phyloP scores from a whole-genome alignment of 1,140 invertebrate genomes.

The Saxidomus purpurata region DNA sequence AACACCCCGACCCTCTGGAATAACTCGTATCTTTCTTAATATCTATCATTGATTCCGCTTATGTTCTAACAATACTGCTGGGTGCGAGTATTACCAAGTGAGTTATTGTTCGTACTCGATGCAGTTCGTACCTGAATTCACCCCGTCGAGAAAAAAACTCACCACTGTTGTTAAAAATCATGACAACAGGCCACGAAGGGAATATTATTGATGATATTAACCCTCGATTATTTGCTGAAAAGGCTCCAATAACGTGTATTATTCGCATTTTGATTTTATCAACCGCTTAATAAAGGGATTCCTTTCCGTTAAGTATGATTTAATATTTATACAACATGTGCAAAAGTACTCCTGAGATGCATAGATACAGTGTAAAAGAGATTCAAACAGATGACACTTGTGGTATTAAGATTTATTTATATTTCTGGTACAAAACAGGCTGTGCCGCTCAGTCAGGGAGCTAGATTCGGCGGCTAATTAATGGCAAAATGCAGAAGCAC shows the following conservation, averaged over 20 bases:
- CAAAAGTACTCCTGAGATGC: not conserved
- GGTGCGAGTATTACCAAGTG: not conserved
- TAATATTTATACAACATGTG: conserved; percentile 36
- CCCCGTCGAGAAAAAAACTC: not conserved
- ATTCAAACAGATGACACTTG: conserved; percentile 1
- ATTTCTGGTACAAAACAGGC: not conserved
- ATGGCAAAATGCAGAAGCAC: not conserved
- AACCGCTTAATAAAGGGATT: conserved; percentile 15
- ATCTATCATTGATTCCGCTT: conserved; percentile 3
- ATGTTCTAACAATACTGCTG: not conserved
- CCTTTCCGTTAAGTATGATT: conserved; percentile 3
- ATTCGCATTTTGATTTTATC: conserved; percentile 49
- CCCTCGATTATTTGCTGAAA: conserved; percentile 31
- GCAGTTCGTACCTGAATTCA: not conserved
- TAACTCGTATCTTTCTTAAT: not conserved
- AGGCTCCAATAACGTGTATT: conserved; percentile 29
- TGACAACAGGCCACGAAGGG: conserved; percentile 39
- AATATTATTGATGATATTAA: conserved; percentile 31
- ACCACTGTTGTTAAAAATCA: not conserved
- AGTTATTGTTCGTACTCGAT: conserved; percentile 20
- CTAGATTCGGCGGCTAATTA: not conserved
- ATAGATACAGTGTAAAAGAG: not conserved
- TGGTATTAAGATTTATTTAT: conserved; percentile 8
- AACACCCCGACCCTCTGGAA: not conserved
- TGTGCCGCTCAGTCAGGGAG: not conserved